phyloP scores from a whole-genome alignment of 2,113 vertebrate species.

The Takifugu bimaculatus region DNA sequence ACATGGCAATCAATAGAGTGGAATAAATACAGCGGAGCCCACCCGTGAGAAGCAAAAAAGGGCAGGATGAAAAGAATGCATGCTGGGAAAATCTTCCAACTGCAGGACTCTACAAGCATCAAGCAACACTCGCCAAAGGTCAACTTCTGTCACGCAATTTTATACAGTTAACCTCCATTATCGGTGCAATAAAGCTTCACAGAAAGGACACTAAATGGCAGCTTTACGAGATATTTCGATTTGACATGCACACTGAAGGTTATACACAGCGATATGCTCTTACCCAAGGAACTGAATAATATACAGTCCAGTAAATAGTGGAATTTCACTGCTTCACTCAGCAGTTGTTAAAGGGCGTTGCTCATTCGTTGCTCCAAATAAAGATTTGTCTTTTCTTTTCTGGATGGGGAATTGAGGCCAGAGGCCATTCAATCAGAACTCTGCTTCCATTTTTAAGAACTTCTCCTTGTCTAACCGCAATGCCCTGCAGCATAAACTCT shows the following conservation, averaged over 20 bases:
- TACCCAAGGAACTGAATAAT: background rate
- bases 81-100: no score
- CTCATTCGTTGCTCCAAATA: conserved; percentile 29
- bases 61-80: no score
- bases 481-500: conserved; percentile 30
- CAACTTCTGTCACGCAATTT: no score
- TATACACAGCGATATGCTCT: no score
- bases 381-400: conserved; percentile 38
- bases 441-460: conserved; percentile 23
- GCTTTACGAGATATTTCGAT: background rate
- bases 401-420: conserved; percentile 16
- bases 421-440: conserved; percentile 22
- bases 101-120: no score
- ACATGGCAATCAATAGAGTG: no score
- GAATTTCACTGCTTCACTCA: conserved; percentile 8
- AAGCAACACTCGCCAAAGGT: no score
- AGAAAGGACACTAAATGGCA: conserved; percentile 10
- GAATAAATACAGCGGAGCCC: no score
- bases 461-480: conserved; percentile 19
- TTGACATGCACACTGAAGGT: background rate
- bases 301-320: background rate
- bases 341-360: conserved; percentile 23
- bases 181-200: conserved; percentile 36
- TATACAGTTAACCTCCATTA: background rate
- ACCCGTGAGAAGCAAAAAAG: no score